These are phyloP conservation scores for Drosophila takahashii DNA, from an alignment of 1,140 invertebrate species.

Conservation along the genomic window DNA sequence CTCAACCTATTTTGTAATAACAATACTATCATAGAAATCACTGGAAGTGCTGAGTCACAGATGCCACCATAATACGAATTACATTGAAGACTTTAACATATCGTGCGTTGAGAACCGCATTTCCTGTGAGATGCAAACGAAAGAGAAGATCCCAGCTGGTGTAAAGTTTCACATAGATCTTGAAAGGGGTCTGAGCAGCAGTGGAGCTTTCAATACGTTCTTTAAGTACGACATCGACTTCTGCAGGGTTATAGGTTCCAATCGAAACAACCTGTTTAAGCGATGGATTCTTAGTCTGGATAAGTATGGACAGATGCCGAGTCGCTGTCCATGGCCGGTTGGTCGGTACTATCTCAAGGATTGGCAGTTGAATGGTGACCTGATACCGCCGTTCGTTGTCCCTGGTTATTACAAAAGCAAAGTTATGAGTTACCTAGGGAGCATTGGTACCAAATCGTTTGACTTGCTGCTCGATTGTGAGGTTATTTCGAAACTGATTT, in stretches of 20 bases:
- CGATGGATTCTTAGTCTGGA: constrained; percentile 41
- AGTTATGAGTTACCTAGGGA: constrained; percentile 25
- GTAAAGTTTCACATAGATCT: constrained; percentile 40
- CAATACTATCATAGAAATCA: constrained; percentile 18
- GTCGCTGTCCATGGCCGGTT: constrained; percentile 40
- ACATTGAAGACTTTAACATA: constrained; percentile 37
- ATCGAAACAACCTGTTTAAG: constrained; percentile 48
- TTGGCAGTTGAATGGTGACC: constrained; percentile 24
- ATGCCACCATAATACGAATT: constrained; percentile 29
- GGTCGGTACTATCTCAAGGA: constrained; percentile 48
- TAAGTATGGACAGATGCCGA: constrained; percentile 50
- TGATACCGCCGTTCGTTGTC: constrained; percentile 51
- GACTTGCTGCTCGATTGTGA: constrained; percentile 26
- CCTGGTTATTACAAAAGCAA: constrained; percentile 51
- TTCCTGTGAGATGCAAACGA: constrained; percentile 27
- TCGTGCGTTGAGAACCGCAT: constrained; percentile 18
- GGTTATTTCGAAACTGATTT: constrained; percentile 9
- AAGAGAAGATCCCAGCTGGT: constrained; percentile 20
- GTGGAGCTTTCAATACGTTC: constrained; percentile 42
- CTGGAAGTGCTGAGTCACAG: constrained; percentile 11
- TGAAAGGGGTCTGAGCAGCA: constrained; percentile 36
- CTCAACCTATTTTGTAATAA: background rate
- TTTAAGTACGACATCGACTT: constrained; percentile 50
- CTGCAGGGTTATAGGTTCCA: constrained; percentile 36
- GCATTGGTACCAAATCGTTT: constrained; percentile 10